phyloP scores from a whole-genome alignment of 2,888 invertebrate genomes.

The Mythimna ferrago region DNA sequence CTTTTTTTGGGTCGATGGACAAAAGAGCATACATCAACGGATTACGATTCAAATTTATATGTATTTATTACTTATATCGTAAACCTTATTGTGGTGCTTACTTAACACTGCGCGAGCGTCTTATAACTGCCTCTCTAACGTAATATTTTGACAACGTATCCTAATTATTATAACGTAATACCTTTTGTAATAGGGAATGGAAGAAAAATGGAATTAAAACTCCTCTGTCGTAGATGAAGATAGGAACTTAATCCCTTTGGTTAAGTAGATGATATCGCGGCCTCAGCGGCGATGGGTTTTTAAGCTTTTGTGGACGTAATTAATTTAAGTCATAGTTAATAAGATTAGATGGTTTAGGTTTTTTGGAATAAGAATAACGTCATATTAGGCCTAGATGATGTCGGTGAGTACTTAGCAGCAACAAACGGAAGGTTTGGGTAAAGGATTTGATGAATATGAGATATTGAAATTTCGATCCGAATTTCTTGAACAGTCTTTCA shows the following conservation, averaged over 20 bases:
- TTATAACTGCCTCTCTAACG: constrained; percentile 75
- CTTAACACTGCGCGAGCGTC: constrained; percentile 81
- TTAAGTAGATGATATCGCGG: constrained; percentile 71
- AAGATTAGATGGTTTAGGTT: constrained; percentile 58
- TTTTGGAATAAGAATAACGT: background rate
- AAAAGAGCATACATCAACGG: constrained; percentile 85
- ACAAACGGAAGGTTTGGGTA: background rate
- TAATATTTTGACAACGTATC: constrained; percentile 87
- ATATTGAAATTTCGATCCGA: background rate
- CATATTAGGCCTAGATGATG: constrained; percentile 25
- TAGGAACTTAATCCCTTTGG: constrained; percentile 73
- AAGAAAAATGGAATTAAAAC: constrained; percentile 72
- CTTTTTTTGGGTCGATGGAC: constrained; percentile 74
- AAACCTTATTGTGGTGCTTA: constrained; percentile 81
- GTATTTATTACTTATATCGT: constrained; percentile 79
- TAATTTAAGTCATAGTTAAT: constrained; percentile 68
- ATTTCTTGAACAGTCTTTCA: background rate
- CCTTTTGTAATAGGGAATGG: constrained; percentile 77
- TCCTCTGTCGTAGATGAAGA: constrained; percentile 69
- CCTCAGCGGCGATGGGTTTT: constrained; percentile 55
- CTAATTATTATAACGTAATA: constrained; percentile 87
- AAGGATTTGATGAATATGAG: background rate
- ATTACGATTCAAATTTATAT: constrained; percentile 87
- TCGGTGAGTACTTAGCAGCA: background rate
- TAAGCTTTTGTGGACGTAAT: constrained; percentile 71